Base-by-base conservation (phyloP, 2,888 invertebrate species). In the Pelosia muscerda region DNA sequence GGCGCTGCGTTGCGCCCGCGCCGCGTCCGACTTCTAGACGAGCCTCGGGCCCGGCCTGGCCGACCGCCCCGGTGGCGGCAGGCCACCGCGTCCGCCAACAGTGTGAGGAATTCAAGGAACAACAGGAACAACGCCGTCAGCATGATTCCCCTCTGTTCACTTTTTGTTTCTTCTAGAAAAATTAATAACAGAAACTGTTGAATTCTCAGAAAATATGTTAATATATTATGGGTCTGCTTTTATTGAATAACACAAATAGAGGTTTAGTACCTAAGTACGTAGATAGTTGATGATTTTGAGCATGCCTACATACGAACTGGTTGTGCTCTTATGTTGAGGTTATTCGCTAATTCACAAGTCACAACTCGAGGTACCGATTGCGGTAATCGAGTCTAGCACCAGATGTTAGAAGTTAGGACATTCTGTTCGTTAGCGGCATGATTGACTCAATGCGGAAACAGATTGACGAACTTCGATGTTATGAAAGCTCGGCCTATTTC, bases 151-250 rank as follows among this genome's bases (percentile, higher is more conserved):
- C 15, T 23, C 13, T n/a, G 9, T 4, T 34, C 15, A 63, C 10
- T 63, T 63, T 28, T 63, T 63, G 15, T 54, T 63, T 54, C 10
- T 54, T 28, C 63, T 63, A 19, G 2, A 23, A 63, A 1, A 31
- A 53, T 28, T 10, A 61, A 23, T 23, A 10, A 13, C 13, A 25
- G 4, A 6, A 11, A 8, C 22, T 13, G 11, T 22, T 23, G 4
- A 42, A 42, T 42, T 49, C n/a, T 49, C n/a, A n/a, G 42, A 19
- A 19, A 0, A 1, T 13, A 19, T 13, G 6, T 19, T 2, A 42
- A 42, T 8, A 15, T 15, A 38, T 19, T 42, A 19, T 19, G 6
- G 15, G 15, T 38, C 4, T 15, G 15, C 15, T 15, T 38, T 38
- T 38, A 15, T 38, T 2, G 15, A 15, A 4, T 15, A 0, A 38